Evolutionary conservation across 2,888 invertebrate genomes (phyloP), one percentile per base, ranked within the genome.

Genomic region (Pyrgus malvae): DNA sequence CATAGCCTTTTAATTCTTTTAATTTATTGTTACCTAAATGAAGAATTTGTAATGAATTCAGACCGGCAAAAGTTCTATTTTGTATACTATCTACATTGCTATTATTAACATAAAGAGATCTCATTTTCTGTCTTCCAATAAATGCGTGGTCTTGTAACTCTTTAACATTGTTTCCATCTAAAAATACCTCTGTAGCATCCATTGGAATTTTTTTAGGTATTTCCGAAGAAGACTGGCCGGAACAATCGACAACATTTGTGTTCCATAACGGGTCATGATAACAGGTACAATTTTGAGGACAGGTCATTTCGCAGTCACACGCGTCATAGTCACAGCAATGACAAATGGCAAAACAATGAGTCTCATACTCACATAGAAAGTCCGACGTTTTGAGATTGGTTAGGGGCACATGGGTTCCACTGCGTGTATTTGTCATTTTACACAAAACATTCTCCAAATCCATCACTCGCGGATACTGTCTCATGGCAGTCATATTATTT

Each of bases 301-400:
- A 98, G 61, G 96, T 97, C 96, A 98, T 97, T 90, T 98, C 97
- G 87, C 98, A 98, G 84, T 98, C 98, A 84, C 98, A 98, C 59
- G 96, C 96, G 77, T 97, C 97, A 78, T 97, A 98, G 78, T 98
- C 98, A 85, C 98, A 98, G 85, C 98, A 98, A 79, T 97, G 97
- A 84, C 98, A 98, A 46, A 97, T 92, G 33, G 97, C 96, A 83
- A 98, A 98, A 88, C 98, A 98, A 85, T 98, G 97, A 49, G 95
- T 94, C 76, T 96, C 95, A 90, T 98, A 98, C 70, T 94, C 95
- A 89, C 98, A 98, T 68, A 98, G 92, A 87, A 98, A 98, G 82
- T 97, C 96, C 62, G 95, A 93, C 51, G 95, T 92, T 68, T 94
- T 93, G 25, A 97, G 94, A 61, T 94, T 92, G 62, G 94, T 93